Conservation (phyloP, 2,797 vertebrate species). For the Ciconia nigra region DNA sequence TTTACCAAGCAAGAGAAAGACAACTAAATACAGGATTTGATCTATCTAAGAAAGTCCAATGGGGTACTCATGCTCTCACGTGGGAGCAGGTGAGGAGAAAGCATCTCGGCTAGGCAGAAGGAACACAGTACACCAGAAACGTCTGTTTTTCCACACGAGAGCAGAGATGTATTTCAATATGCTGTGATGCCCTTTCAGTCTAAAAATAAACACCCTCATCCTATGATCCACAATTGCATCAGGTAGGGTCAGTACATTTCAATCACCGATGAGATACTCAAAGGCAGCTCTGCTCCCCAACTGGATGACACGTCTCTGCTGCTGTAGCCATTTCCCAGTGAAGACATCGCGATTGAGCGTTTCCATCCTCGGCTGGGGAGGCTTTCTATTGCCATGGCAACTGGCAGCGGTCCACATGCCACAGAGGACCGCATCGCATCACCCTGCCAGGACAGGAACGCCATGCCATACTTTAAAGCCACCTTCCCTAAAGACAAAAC, state of each 20-base stretch:
- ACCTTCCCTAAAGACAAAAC: conserved; percentile 19
- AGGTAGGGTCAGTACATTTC: neutral
- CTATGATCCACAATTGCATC: neutral
- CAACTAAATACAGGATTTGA: neutral
- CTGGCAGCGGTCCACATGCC: conserved; percentile 68
- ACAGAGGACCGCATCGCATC: conserved; percentile 23
- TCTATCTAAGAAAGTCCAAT: neutral
- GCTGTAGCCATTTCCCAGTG: conserved; percentile 20
- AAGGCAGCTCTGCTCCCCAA: neutral
- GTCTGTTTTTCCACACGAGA: neutral
- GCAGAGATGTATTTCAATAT: neutral
- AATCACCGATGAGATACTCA: neutral
- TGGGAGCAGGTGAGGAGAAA: neutral
- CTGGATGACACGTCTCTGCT: neutral
- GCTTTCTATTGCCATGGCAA: conserved; percentile 76
- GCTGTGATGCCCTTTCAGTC: neutral
- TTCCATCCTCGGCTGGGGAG: conserved; percentile 54
- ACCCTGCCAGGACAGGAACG: conserved; percentile 64
- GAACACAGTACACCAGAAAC: neutral
- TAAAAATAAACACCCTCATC: neutral
- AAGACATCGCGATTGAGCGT: conserved; percentile 19
- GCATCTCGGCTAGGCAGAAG: neutral
- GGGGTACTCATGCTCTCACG: rapidly evolving
- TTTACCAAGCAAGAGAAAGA: neutral
- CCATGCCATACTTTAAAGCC: conserved; percentile 39